A percentile compares a stretch with the other conserved stretches of the same genome.
Conservation (phyloP, 92 coral and sea anemone genomes). For the Epizoanthus scotinus region DNA sequence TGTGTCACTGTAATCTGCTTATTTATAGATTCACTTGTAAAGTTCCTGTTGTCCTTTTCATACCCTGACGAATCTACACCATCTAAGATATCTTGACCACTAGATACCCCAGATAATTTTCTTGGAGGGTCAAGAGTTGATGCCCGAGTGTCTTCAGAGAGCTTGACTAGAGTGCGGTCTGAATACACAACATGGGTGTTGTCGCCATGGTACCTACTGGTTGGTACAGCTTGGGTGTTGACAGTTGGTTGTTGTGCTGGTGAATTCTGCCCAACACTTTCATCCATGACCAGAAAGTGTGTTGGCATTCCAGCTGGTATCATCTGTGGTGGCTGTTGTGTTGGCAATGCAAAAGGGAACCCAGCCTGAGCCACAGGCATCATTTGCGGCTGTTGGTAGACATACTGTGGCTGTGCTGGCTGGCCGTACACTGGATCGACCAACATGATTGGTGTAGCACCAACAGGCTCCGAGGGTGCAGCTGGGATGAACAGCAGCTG, state of each 20-base stretch:
- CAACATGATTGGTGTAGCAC: not conserved
- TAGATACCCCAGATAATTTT: too few species aligned
- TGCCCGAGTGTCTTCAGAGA: not conserved
- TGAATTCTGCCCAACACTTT: not conserved
- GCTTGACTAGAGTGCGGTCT: slow-evolving; percentile 8
- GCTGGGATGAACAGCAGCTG: slow-evolving; percentile 32
- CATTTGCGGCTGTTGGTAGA: not conserved
- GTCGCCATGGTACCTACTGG: slow-evolving; percentile 10
- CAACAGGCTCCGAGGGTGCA: not conserved
- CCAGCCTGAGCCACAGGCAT: slow-evolving; percentile 33
- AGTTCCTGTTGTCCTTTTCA: not conserved
- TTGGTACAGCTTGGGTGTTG: not conserved
- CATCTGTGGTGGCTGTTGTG: slow-evolving; percentile 39
- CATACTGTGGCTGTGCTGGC: not conserved
- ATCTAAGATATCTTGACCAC: not conserved
- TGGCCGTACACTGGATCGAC: slow-evolving; percentile 18
- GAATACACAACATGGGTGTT: slow-evolving; percentile 29
- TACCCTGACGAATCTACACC: not conserved
- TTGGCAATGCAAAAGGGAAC: slow-evolving; percentile 34
- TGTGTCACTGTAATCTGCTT: too few species aligned
- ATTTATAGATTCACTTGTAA: not conserved
- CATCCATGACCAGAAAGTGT: not conserved
- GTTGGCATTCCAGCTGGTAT: slow-evolving; percentile 24
- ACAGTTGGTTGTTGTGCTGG: not conserved
- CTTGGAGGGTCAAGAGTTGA: too few species aligned